These are phyloP conservation scores for Pocillopora meandrina DNA, from an alignment of 92 coral and sea anemone genomes.

Conservation along the genomic window DNA sequence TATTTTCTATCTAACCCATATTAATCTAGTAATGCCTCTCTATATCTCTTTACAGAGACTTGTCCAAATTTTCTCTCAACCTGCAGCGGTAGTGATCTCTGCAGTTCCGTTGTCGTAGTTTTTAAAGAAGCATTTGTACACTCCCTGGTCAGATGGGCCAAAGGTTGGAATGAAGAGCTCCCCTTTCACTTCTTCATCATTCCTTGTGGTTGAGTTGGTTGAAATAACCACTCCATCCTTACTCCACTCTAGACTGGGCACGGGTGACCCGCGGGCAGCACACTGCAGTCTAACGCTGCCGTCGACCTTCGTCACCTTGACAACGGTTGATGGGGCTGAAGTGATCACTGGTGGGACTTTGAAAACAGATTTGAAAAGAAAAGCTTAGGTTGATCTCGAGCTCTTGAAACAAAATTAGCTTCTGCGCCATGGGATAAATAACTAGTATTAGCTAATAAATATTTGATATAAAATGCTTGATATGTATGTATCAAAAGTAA, in stretches of 20 bases:
- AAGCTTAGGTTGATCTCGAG: too few relatives aligned
- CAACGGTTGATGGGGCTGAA: constrained; percentile 54
- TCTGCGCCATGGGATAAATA: too few relatives aligned
- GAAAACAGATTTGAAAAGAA: background rate
- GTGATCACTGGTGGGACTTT: constrained; percentile 65
- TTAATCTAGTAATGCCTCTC: too few relatives aligned
- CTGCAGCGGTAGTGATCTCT: constrained; percentile 46
- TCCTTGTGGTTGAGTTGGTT: constrained; percentile 32
- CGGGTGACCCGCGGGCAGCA: constrained; percentile 82
- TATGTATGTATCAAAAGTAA: too few relatives aligned
- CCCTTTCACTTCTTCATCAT: constrained; percentile 46
- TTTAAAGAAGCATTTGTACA: constrained; percentile 70
- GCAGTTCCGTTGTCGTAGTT: constrained; percentile 87
- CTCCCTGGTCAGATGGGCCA: constrained; percentile 66
- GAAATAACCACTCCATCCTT: constrained; percentile 65
- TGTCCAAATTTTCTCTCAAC: constrained; percentile 16
- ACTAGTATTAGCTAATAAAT: too few relatives aligned
- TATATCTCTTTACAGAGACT: background rate
- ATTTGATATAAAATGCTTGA: too few relatives aligned
- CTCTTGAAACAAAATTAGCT: too few relatives aligned
- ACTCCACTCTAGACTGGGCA: constrained; percentile 78
- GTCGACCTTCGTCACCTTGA: constrained; percentile 44
- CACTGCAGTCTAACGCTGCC: constrained; percentile 57
- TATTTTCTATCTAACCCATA: too few relatives aligned
- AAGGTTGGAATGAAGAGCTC: constrained; percentile 57